Evolutionary conservation across 2,113 vertebrate species (phyloP), one percentile per base, ranked within the genome.

Genomic region (Nycticryphes semicollaris): DNA sequence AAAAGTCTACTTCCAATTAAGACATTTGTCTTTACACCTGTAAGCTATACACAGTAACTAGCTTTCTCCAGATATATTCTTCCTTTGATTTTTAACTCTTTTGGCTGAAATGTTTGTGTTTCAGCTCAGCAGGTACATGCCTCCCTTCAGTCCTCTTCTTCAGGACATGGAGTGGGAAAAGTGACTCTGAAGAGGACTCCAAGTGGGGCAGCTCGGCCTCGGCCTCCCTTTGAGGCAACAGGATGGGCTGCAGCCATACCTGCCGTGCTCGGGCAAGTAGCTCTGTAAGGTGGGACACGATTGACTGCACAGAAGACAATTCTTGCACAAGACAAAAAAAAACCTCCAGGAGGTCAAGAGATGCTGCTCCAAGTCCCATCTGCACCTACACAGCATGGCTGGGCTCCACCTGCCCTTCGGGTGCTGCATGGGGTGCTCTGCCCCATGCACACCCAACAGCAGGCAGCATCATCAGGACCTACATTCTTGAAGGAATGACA

Each of bases 221-320:
- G 37, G 16, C 45, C 41, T 6, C 24, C 23, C 22, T 7, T 16
- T 0, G 39, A 50, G 69, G 41, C 43, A 19, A 11, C 0, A 1
- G 41, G 59, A n/a, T 9, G 0, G 2, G 35, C 51, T 12, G 3
- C 1, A 12, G 4, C 51, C 33, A 14, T 0, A 25, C 39, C 33
- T 50, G 39, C 28, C 48, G 47, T 1, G n/a, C 15, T 2, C 3
- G 16, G 41, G 13, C 19, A 30, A 3, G 21, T 1, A 48, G 59
- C 6, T 33, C 54, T 21, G 3, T 4, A 1, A 14, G 47, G 60
- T 22, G 3, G 2, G 51, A 19, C 31, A 7, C 21, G 28, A 2
- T 0, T 7, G 27, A 9, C 7, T 59, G 66, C 35, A 19, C 1
- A 30, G 63, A 14, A 82, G 41, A 28, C 33, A 75, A 33, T 20